Base-by-base conservation (phyloP, 2,113 vertebrate genomes). In the Axis porcinus region DNA sequence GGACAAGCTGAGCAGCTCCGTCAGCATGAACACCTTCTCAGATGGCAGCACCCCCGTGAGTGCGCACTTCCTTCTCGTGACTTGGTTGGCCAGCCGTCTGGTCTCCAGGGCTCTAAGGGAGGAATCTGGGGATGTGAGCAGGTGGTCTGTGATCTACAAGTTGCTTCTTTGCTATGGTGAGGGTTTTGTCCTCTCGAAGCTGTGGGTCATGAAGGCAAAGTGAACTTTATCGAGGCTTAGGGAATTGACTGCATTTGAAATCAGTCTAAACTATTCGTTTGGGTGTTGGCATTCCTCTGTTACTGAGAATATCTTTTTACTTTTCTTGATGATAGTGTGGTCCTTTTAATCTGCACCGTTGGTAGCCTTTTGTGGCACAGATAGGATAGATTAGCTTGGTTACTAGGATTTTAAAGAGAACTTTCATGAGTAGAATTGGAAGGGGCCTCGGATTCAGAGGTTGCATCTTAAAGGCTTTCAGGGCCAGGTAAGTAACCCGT, bases 31-130 rank as follows among this genome's bases (percentile, higher is more conserved):
- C 98, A 99, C 99, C 88, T 99, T 99, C 94, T 99, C 99, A 0
- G 99, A 99, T 27, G 99, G 99, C 99, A 99, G 99, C 99, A 99
- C 99, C 2, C 99, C 99, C 0, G 99, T 99, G 99, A 99, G 99
- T 99, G 94, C 7, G 0, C 17, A 2, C 11, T 17, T 19, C 85
- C 10, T 36, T 67, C 43, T 33, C 79, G 0, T 27, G 74, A 9
- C 13, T n/a, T 11, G 60, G 2, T 10, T n/a, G 64, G 82, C 82
- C 58, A 4, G 0, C 15, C 40, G 15, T 11, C 14, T 6, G 79
- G 27, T 7, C 15, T 0, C 10, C 3, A 6, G 23, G 58, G 58
- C 50, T 47, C 74, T 7, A 3, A 19, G 78, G 74, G 43, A 64
- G 87, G 70, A 36, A 8, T 47, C 30, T 81, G 17, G 17, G 76